phyloP scores from a whole-genome alignment of 2,888 invertebrate species.

The Catonia carolina region DNA sequence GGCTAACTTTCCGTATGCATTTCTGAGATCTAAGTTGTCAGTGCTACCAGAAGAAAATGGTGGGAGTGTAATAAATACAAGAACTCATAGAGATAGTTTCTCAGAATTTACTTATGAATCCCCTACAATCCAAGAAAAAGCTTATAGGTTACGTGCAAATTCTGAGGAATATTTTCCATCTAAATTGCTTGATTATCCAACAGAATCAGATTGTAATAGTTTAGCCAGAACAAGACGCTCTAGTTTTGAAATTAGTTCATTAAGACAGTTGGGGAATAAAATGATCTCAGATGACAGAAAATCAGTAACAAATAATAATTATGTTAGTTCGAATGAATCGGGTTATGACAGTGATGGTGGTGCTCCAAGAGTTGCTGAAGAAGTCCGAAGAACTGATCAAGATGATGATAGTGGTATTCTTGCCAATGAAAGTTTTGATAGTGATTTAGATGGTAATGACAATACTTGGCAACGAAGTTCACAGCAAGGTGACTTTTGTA shows the following conservation, averaged over 20 bases:
- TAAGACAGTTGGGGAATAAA: constrained; percentile 27
- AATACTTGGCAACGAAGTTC: constrained; percentile 2
- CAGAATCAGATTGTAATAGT: constrained; percentile 33
- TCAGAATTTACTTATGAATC: constrained; percentile 48
- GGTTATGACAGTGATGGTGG: constrained; percentile 79
- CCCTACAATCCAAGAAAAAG: constrained; percentile 38
- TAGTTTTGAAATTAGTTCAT: constrained; percentile 30
- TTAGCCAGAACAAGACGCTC: constrained; percentile 32
- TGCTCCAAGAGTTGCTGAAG: constrained; percentile 53
- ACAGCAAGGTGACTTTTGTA: not conserved
- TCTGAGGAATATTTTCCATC: constrained; percentile 54
- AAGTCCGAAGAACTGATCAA: constrained; percentile 51
- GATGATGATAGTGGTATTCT: constrained; percentile 38
- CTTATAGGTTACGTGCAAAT: constrained; percentile 47
- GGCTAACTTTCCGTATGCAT: constrained; percentile 69
- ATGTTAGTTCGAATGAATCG: constrained; percentile 75
- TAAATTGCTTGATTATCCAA: constrained; percentile 34
- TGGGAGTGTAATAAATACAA: constrained; percentile 39
- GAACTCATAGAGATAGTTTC: constrained; percentile 48
- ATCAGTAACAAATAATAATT: constrained; percentile 47
- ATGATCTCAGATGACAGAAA: constrained; percentile 38
- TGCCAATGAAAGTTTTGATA: constrained; percentile 36
- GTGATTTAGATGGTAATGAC: constrained; percentile 26
- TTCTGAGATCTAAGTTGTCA: constrained; percentile 66
- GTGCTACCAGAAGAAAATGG: constrained; percentile 67